A percentile compares a stretch with the other conserved stretches of the same genome.
Conservation (phyloP, 2,113 vertebrate species). For the Myiozetetes cayanensis region DNA sequence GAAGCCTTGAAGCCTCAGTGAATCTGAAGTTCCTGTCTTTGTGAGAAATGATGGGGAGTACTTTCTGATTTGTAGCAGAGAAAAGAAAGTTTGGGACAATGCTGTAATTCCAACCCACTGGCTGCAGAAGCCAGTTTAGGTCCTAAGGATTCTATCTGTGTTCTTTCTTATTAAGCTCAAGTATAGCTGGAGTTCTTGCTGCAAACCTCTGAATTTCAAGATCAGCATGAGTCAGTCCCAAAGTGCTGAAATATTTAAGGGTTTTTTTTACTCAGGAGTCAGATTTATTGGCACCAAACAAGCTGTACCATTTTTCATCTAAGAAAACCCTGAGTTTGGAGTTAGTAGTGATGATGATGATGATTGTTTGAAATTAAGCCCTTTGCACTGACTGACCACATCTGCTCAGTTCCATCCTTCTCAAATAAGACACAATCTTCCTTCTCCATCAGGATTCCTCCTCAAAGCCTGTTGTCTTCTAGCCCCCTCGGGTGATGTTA, state of each 20-base stretch:
- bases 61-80: not conserved
- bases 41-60: not conserved
- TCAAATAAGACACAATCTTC: not conserved
- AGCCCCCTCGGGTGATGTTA: not conserved
- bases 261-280: slow-evolving; percentile 3
- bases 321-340: not conserved
- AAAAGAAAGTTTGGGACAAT: not conserved
- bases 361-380: slow-evolving; percentile 27
- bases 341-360: not conserved
- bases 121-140: slow-evolving; percentile 4
- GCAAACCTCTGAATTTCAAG: slow-evolving; percentile 51
- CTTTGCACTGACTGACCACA: not conserved
- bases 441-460: not conserved
- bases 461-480: not conserved
- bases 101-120: not conserved
- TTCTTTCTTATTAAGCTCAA: slow-evolving; percentile 54
- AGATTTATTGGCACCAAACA: not conserved
- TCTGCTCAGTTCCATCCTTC: not conserved
- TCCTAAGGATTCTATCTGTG: slow-evolving; percentile 1
- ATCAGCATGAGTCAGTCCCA: slow-evolving; percentile 43
- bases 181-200: slow-evolving; percentile 31
- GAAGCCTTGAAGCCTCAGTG: not conserved
- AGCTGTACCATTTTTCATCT: not conserved
- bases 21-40: not conserved
- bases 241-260: slow-evolving; percentile 64